Evolutionary conservation across 2,113 vertebrate genomes (phyloP).

Genomic region (Sigmodon hispidus): DNA sequence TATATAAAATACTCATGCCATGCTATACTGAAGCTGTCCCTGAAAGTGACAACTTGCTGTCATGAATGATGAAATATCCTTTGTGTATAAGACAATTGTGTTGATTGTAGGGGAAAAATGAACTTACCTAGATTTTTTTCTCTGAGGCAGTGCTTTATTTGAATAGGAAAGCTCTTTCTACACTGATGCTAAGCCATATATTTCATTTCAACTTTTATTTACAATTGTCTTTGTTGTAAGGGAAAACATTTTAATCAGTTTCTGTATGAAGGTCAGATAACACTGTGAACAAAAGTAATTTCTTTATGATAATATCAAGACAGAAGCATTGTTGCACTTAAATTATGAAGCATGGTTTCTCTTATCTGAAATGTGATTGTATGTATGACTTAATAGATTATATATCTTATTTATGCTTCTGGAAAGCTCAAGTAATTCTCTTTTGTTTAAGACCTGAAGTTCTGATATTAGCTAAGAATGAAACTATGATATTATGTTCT

Average conservation of each 20-base stretch:
- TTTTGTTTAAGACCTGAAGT: slow-evolving; percentile 25
- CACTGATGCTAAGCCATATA: slow-evolving; percentile 53
- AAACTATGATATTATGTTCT: slow-evolving; percentile 50
- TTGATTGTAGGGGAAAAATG: slow-evolving; percentile 67
- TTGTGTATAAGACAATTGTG: slow-evolving; percentile 63
- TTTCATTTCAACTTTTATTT: slow-evolving; percentile 77
- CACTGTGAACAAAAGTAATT: slow-evolving; percentile 79
- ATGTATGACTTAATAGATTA: slow-evolving; percentile 70
- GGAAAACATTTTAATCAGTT: slow-evolving; percentile 74
- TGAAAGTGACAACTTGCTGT: slow-evolving; percentile 67
- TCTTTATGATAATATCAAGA: slow-evolving; percentile 81
- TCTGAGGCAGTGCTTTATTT: slow-evolving; percentile 37
- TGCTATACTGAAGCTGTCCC: slow-evolving; percentile 42
- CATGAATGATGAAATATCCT: slow-evolving; percentile 66
- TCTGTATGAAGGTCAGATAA: slow-evolving; percentile 78
- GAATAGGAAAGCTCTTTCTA: slow-evolving; percentile 19
- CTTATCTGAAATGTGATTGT: slow-evolving; percentile 69
- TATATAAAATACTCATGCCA: slow-evolving; percentile 44
- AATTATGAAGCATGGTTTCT: slow-evolving; percentile 71
- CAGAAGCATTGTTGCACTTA: slow-evolving; percentile 65
- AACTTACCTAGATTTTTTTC: slow-evolving; percentile 47
- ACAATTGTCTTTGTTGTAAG: slow-evolving; percentile 69
- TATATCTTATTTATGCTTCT: slow-evolving; percentile 67
- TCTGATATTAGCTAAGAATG: slow-evolving; percentile 50
- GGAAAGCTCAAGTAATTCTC: slow-evolving; percentile 54